phyloP scores from a whole-genome alignment of 2,113 vertebrate genomes.

The Marmota monax region DNA sequence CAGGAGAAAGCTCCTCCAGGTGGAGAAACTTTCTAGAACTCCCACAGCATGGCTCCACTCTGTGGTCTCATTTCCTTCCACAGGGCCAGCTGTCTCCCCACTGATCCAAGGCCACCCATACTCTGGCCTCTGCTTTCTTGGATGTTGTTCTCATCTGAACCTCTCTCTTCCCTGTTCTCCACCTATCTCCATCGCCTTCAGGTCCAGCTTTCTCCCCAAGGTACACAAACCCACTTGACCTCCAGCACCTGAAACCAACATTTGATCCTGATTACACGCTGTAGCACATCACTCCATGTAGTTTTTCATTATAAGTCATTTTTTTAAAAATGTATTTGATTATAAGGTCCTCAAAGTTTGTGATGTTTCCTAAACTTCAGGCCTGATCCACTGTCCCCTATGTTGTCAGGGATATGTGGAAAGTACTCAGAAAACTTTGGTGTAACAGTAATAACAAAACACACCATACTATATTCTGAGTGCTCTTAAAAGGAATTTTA shows the following conservation, averaged over 20 bases:
- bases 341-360: constrained; percentile 17
- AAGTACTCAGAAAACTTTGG: constrained; percentile 27
- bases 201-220: not conserved
- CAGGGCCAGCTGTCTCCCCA: not conserved
- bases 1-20: not conserved
- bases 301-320: not conserved
- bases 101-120: not conserved
- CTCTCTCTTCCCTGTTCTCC: not conserved
- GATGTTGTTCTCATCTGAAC: not conserved
- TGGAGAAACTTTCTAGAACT: not conserved
- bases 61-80: not conserved
- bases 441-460: not conserved
- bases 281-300: not conserved
- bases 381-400: not conserved
- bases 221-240: not conserved
- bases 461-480: not conserved
- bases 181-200: not conserved
- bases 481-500: constrained; percentile 20
- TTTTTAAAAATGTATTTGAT: not conserved
- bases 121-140: not conserved
- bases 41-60: not conserved
- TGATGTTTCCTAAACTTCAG: not conserved
- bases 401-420: not conserved
- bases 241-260: not conserved
- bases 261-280: not conserved